These are phyloP conservation scores for Daboia siamensis DNA, from an alignment of 2,113 vertebrate genomes.

Conservation along the genomic window DNA sequence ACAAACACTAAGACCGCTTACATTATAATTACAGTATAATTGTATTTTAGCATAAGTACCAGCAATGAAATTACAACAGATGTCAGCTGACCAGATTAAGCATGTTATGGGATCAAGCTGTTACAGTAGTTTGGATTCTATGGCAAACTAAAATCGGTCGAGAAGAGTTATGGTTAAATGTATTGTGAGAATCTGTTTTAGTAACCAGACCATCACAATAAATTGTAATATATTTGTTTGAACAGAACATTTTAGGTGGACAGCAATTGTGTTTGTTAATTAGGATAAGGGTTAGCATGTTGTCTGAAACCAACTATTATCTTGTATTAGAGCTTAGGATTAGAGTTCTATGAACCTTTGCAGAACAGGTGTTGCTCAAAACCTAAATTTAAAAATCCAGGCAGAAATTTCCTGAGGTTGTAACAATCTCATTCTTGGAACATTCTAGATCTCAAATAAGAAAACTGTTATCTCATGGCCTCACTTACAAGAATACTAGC, in stretches of 20 bases:
- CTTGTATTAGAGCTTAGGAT: neutral
- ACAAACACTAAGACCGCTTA: neutral
- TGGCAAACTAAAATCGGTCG: neutral
- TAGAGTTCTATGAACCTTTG: neutral
- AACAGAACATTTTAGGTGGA: neutral
- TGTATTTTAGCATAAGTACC: neutral
- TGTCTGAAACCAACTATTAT: neutral
- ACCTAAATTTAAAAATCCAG: neutral
- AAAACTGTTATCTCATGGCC: neutral
- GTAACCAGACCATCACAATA: neutral
- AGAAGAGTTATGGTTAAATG: neutral
- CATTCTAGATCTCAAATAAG: neutral
- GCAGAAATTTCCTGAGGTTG: neutral
- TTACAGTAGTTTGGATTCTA: neutral
- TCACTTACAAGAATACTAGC: neutral
- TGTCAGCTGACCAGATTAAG: neutral
- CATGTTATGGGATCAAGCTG: neutral
- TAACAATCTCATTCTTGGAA: neutral
- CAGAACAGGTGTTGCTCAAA: neutral
- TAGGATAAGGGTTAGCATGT: neutral
- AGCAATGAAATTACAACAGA: neutral
- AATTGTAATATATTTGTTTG: neutral
- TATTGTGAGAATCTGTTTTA: neutral
- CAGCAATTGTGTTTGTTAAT: neutral
- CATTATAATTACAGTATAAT: neutral